Conservation (phyloP, 2,113 vertebrate genomes). For the Lepus timidus region DNA sequence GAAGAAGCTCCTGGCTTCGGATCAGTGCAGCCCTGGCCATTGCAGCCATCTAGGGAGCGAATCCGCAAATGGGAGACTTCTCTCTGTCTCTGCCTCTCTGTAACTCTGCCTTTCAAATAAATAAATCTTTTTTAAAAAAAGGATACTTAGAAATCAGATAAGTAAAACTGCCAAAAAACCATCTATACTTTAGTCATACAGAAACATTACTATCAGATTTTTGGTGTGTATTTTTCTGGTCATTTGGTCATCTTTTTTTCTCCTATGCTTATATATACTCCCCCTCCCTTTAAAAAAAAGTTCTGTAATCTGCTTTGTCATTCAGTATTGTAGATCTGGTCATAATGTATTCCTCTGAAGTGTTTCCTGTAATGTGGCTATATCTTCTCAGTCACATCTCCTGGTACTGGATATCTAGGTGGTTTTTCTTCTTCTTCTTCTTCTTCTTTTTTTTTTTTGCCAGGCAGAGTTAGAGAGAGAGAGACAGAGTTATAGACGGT, state of each 20-base stretch:
- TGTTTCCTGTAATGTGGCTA: not conserved
- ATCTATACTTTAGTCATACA: not conserved
- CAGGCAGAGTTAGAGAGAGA: no score
- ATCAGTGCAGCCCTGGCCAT: no score
- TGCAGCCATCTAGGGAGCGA: no score
- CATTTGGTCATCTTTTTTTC: slow-evolving; percentile 19
- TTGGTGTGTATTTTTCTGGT: not conserved
- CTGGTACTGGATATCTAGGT: not conserved
- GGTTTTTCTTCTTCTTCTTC: not conserved
- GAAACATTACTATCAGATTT: not conserved
- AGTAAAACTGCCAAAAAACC: not conserved
- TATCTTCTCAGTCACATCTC: not conserved
- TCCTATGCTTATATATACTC: not conserved
- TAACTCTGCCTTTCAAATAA: no score
- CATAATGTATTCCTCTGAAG: not conserved
- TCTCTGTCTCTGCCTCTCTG: no score
- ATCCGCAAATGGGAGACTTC: no score
- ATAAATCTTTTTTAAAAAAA: no score
- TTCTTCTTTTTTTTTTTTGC: no score
- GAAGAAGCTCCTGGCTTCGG: no score
- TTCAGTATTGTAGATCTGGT: not conserved
- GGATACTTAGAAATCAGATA: not conserved
- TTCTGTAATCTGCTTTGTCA: not conserved
- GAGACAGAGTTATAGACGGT: no score
- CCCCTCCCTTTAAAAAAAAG: not conserved